These are phyloP conservation scores for Plectus sambesii DNA, from an alignment of 1,140 invertebrate species.

Conservation along the genomic window DNA sequence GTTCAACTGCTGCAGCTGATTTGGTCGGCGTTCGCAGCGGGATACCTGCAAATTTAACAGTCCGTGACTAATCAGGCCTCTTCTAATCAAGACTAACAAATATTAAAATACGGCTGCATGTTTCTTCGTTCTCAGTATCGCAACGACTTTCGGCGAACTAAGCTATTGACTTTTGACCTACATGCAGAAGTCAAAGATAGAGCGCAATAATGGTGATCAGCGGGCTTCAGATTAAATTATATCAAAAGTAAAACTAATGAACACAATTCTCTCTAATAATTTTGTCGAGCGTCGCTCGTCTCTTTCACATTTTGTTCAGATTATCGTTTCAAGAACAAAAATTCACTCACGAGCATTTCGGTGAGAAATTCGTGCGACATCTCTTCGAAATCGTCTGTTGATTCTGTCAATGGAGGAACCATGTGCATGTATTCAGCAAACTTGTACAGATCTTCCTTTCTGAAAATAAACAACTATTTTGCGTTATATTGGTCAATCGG, in stretches of 20 bases:
- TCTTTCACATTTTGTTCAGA: too few species aligned
- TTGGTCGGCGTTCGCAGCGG: slow-evolving; percentile 72
- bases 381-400: slow-evolving; percentile 53
- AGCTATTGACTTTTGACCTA: too few species aligned
- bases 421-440: slow-evolving; percentile 72
- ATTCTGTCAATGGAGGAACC: slow-evolving; percentile 60
- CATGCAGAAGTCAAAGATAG: too few species aligned
- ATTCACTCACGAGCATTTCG: slow-evolving; percentile 45
- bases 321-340: slow-evolving; percentile 1
- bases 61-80: too few species aligned
- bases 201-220: too few species aligned
- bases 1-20: slow-evolving; percentile 86
- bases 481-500: too few species aligned
- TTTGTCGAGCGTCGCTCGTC: too few species aligned
- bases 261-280: too few species aligned
- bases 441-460: slow-evolving; percentile 64
- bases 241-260: too few species aligned
- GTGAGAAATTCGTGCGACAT: slow-evolving; percentile 66
- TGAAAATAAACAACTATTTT: slow-evolving; percentile 48
- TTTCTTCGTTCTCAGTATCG: not conserved
- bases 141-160: too few species aligned
- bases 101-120: not conserved
- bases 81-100: slow-evolving; percentile 5
- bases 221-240: too few species aligned
- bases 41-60: slow-evolving; percentile 56